Percentiles rank a stretch among this genome's conserved stretches.
These are phyloP conservation scores for Nomada ruficornis DNA, from an alignment of 2,888 invertebrate genomes.

Conservation along the genomic window DNA sequence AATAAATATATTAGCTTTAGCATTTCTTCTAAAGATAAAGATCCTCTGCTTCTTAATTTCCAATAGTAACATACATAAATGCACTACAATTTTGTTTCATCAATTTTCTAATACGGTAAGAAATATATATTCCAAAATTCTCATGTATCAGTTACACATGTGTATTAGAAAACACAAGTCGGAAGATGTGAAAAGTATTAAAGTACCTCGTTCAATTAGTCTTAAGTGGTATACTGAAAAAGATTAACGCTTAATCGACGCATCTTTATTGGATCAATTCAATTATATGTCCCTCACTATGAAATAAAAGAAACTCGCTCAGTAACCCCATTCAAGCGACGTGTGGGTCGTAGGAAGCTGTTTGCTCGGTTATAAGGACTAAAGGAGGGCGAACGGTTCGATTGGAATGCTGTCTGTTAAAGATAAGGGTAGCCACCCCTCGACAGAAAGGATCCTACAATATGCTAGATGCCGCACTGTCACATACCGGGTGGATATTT, in stretches of 20 bases:
- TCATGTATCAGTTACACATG: too few relatives aligned
- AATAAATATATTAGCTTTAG: too few relatives aligned
- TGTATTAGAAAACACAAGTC: neutral
- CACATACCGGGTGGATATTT: constrained; percentile 58
- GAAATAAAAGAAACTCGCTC: constrained; percentile 67
- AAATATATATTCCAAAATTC: too few relatives aligned
- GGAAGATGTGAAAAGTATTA: neutral
- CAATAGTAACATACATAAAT: too few relatives aligned
- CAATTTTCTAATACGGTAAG: too few relatives aligned
- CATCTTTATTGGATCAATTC: constrained; percentile 39
- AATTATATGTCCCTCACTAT: constrained; percentile 38
- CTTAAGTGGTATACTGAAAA: neutral
- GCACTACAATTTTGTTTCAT: too few relatives aligned
- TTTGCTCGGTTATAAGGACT: constrained; percentile 60
- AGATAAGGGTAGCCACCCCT: constrained; percentile 79
- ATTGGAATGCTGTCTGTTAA: constrained; percentile 79
- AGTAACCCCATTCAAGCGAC: constrained; percentile 76
- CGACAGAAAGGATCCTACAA: constrained; percentile 71
- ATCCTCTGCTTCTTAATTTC: too few relatives aligned
- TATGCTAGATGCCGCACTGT: constrained; percentile 70
- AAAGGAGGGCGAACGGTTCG: constrained; percentile 66
- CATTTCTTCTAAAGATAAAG: too few relatives aligned
- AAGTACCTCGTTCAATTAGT: neutral
- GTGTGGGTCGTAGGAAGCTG: constrained; percentile 57
- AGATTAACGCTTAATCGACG: constrained; percentile 19